Conservation (phyloP, 1,140 invertebrate species). For the Caenorhabditis tropicalis region DNA sequence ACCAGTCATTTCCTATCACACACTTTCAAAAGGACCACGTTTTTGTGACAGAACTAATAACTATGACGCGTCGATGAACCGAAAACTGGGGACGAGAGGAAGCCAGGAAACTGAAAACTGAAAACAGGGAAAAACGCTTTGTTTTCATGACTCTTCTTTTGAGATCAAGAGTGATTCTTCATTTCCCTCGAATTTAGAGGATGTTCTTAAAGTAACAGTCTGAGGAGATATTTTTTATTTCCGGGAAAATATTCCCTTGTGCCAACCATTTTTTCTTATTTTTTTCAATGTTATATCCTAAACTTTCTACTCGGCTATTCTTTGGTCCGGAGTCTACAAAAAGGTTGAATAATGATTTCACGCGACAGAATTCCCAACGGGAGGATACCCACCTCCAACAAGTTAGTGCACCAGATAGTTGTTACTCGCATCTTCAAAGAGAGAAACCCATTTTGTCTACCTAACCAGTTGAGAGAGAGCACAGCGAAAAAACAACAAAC, state of each 20-base stretch:
- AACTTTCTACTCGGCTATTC: neutral
- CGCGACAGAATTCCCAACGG: conserved; percentile 7
- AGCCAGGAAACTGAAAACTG: neutral
- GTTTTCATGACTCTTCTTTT: neutral
- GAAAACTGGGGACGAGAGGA: neutral
- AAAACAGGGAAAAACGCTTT: neutral
- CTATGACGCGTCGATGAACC: neutral
- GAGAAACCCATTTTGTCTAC: neutral
- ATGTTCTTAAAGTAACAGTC: no score
- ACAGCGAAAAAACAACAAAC: neutral
- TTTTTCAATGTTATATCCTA: neutral
- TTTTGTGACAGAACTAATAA: conserved; percentile 1
- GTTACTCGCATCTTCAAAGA: neutral
- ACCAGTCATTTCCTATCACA: neutral
- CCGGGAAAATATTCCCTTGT: no score
- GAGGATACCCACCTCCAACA: neutral
- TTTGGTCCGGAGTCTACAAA: neutral
- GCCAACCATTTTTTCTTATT: no score
- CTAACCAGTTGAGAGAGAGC: neutral
- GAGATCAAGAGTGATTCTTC: neutral
- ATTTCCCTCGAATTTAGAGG: neutral
- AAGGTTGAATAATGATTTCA: conserved; percentile 36
- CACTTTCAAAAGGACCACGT: neutral
- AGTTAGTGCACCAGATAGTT: neutral
- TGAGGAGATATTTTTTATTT: no score